Evolutionary conservation across 2,888 invertebrate genomes (phyloP), one percentile per base, ranked within the genome.

Genomic region (Himalopsyche tibetana): DNA sequence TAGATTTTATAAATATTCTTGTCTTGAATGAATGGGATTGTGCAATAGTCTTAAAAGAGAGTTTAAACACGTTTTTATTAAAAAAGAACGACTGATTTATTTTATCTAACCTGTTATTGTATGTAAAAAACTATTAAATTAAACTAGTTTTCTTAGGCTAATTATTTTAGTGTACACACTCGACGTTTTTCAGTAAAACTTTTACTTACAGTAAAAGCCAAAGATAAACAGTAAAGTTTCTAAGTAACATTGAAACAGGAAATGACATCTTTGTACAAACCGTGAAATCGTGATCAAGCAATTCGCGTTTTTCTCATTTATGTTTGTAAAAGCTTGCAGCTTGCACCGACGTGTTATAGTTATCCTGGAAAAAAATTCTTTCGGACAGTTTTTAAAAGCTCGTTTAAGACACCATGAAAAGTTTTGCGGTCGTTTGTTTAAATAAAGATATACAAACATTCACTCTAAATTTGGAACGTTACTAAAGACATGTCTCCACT

Each of bases 401-500:
- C 84, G 38, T 86, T 82, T 74, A 82, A 63, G 82, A 74, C 79
- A 36, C 55, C 51, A 63, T 42, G 63, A 63, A 84, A 84, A 84
- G 51, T 82, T 86, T 82, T 55, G 42, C 85, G 80, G 83, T 19
- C 80, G 84, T 55, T 42, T 63, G 42, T 86, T 85, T 85, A 85
- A 85, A 85, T 85, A 81, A 74, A 84, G 83, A 86, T 45, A 55
- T 51, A 83, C 80, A 84, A 86, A 86, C 86, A 84, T 82, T 74
- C 42, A 56, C 79, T 82, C 42, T 55, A 15, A 63, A 38, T 45
- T 51, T 63, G 63, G 56, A 80, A 80, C 84, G 74, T 55, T 19
- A 84, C 74, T 51, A 40, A 55, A 36, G 80, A 40, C 38, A 55
- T 51, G 51, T 55, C 80, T 80, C 80, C 80, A 36, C 80, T 55